phyloP scores from a whole-genome alignment of 2,888 invertebrate species.

The Dicranocentrus wangi region DNA sequence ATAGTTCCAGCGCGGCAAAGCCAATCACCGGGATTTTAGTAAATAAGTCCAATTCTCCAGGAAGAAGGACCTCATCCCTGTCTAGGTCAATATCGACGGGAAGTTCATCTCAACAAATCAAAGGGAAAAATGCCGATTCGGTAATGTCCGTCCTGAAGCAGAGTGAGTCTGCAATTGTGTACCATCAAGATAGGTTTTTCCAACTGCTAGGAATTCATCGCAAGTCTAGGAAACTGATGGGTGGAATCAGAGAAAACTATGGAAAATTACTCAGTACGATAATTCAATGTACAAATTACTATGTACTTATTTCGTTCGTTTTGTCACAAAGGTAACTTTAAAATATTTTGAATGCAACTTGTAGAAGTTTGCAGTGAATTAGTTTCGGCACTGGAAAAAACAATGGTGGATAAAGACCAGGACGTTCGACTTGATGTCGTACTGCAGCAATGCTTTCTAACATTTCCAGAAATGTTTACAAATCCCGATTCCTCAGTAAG shows the following conservation, averaged over 20 bases:
- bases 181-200: constrained; percentile 68
- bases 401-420: constrained; percentile 77
- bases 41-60: too few relatives aligned
- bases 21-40: too few relatives aligned
- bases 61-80: too few relatives aligned
- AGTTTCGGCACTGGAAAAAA: constrained; percentile 78
- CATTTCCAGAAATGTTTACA: constrained; percentile 77
- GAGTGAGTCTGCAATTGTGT: constrained; percentile 19
- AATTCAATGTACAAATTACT: neutral
- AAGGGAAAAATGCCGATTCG: constrained; percentile 11
- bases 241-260: constrained; percentile 68
- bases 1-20: neutral
- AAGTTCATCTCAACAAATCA: too few relatives aligned
- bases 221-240: constrained; percentile 63
- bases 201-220: constrained; percentile 67
- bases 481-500: constrained; percentile 11
- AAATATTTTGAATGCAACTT: constrained; percentile 4
- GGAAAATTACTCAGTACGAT: constrained; percentile 70
- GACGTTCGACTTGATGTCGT: constrained; percentile 76
- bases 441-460: constrained; percentile 76
- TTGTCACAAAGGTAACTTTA: too few relatives aligned
- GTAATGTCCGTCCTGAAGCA: neutral
- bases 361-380: constrained; percentile 79
- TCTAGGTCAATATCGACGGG: too few relatives aligned
- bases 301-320: too few relatives aligned